Percentiles rank a stretch among this genome's conserved stretches.
These are phyloP conservation scores for Euproctis similis DNA, from an alignment of 2,888 invertebrate species.

Conservation along the genomic window DNA sequence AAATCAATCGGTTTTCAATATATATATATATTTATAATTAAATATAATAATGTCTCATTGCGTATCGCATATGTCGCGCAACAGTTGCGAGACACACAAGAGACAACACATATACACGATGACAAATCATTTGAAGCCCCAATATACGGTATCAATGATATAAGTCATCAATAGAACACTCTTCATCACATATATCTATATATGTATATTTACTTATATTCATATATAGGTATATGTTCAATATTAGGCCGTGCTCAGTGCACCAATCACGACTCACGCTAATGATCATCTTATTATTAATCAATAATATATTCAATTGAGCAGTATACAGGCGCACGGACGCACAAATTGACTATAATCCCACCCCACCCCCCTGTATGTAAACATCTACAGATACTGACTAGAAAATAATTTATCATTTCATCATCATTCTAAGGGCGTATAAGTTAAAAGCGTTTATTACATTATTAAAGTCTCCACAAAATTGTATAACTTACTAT, in stretches of 20 bases:
- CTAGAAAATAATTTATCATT: too few species aligned
- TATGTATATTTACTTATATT: too few species aligned
- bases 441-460: constrained; percentile 65
- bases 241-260: constrained; percentile 52
- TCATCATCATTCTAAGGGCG: constrained; percentile 54
- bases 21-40: too few species aligned
- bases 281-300: constrained; percentile 20
- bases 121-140: constrained; percentile 24
- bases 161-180: constrained; percentile 29
- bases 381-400: constrained; percentile 62
- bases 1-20: constrained; percentile 18
- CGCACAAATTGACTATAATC: constrained; percentile 65
- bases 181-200: constrained; percentile 30
- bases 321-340: constrained; percentile 67
- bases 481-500: constrained; percentile 66
- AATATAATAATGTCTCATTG: constrained; percentile 8
- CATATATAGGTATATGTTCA: constrained; percentile 14
- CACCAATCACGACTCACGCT: constrained; percentile 43
- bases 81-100: constrained; percentile 6
- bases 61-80: constrained; percentile 11
- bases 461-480: constrained; percentile 64
- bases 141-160: constrained; percentile 34
- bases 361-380: too few species aligned
- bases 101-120: constrained; percentile 16
- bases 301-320: constrained; percentile 65